Percentiles rank a stretch among this genome's conserved stretches.
These are phyloP conservation scores for Morbakka virulenta DNA, from an alignment of 30 jellyfish, hydroid and myxozoan genomes.

Conservation along the genomic window DNA sequence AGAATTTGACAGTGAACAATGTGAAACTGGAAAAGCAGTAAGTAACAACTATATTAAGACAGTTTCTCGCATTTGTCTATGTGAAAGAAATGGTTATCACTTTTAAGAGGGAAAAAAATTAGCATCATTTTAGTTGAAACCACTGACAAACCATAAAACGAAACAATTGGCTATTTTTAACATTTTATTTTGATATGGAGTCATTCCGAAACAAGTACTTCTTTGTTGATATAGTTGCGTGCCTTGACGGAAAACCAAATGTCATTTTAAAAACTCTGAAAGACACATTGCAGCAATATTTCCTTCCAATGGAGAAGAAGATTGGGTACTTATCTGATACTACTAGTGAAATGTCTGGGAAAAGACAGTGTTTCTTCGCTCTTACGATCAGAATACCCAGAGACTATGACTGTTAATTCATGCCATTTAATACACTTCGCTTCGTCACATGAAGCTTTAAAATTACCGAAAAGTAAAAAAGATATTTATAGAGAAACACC, in stretches of 20 bases:
- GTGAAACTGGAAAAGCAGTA: slow-evolving; percentile 37
- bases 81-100: not conserved
- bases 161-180: slow-evolving; percentile 29
- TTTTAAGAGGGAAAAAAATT: not conserved
- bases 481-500: no score
- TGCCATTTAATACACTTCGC: no score
- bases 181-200: slow-evolving; percentile 4
- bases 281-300: not conserved
- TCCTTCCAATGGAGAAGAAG: slow-evolving; percentile 35
- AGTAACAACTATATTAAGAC: slow-evolving; percentile 28
- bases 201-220: not conserved
- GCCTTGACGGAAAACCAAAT: slow-evolving; percentile 34
- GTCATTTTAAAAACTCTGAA: slow-evolving; percentile 20
- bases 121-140: slow-evolving; percentile 31
- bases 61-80: slow-evolving; percentile 7
- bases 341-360: slow-evolving; percentile 57
- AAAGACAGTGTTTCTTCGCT: slow-evolving; percentile 16
- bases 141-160: slow-evolving; percentile 4
- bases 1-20: not conserved
- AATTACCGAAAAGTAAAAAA: no score
- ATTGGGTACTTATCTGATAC: slow-evolving; percentile 53
- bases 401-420: slow-evolving; percentile 1
- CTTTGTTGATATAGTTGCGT: slow-evolving; percentile 39
- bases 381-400: slow-evolving; percentile 4
- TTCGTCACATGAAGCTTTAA: no score